These are phyloP conservation scores for Drosophila setosimentum DNA, from an alignment of 2,888 invertebrate species.

Conservation along the genomic window DNA sequence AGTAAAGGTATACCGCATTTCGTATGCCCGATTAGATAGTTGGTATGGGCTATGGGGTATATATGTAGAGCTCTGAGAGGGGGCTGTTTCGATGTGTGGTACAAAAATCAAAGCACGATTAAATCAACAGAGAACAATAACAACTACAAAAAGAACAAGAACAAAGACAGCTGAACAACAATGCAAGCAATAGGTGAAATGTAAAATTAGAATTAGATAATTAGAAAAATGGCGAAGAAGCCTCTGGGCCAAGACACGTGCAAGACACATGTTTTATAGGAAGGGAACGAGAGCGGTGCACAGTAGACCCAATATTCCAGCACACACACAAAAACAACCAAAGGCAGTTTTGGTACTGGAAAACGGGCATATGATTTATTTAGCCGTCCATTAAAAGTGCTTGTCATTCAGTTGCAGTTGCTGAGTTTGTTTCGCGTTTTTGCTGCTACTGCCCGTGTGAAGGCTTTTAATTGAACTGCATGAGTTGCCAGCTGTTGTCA, in stretches of 20 bases:
- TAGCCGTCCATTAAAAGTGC: conserved; percentile 73
- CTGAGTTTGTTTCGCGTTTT: conserved; percentile 18
- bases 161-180: conserved; percentile 6
- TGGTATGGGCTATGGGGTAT: not conserved
- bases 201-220: conserved; percentile 74
- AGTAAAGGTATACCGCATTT: conserved; percentile 55
- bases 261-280: conserved; percentile 33
- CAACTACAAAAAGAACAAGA: not conserved
- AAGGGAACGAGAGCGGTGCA: not conserved
- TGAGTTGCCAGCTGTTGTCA: conserved; percentile 35
- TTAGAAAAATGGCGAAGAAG: conserved; percentile 69
- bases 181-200: conserved; percentile 46
- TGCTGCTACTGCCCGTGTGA: conserved; percentile 39
- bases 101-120: conserved; percentile 49
- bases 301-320: conserved; percentile 63
- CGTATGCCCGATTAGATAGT: conserved; percentile 74
- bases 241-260: conserved; percentile 49
- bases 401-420: conserved; percentile 51
- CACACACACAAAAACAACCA: conserved; percentile 16
- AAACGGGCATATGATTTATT: conserved; percentile 75
- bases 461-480: conserved; percentile 69
- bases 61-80: not conserved
- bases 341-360: conserved; percentile 31
- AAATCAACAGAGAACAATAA: conserved; percentile 40
- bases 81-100: conserved; percentile 2